A percentile compares a stretch with the other conserved stretches of the same genome.
These are phyloP conservation scores for Pipistrellus kuhlii DNA, from an alignment of 2,797 vertebrate species.

Conservation along the genomic window DNA sequence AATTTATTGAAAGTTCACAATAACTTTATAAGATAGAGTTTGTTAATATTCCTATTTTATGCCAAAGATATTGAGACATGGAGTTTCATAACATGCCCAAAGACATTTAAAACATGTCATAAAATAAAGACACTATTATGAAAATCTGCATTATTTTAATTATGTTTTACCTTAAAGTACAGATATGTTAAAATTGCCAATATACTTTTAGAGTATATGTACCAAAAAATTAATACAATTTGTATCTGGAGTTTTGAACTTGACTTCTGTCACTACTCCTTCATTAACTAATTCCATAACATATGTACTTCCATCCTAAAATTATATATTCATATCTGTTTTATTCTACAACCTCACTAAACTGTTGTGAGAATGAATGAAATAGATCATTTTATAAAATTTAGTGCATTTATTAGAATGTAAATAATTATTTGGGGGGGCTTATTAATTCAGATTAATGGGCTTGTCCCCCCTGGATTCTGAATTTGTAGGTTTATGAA, in stretches of 20 bases:
- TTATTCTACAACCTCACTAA: not conserved
- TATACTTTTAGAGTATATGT: not conserved
- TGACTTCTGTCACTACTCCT: not conserved
- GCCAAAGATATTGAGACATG: not conserved
- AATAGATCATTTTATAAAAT: not conserved
- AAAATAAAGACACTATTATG: not conserved
- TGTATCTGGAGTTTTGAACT: not conserved
- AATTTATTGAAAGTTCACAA: not conserved
- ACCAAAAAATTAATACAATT: constrained; percentile 17
- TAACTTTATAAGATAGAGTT: not conserved
- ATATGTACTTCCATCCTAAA: not conserved
- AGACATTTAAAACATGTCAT: not conserved
- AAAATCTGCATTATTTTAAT: constrained; percentile 24
- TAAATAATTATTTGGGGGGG: not conserved
- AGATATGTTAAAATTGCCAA: not conserved
- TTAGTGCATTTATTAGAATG: not conserved
- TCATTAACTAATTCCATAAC: not conserved
- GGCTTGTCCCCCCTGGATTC: not conserved
- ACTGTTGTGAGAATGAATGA: constrained; percentile 15
- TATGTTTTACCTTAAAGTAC: not conserved
- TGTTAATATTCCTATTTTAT: not conserved
- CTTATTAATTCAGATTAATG: not conserved
- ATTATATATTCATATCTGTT: not conserved
- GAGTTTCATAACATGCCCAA: not conserved
- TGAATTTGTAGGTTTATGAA: not conserved